A percentile compares a stretch with the other conserved stretches of the same genome.
Conservation (phyloP, 2,888 invertebrate genomes). For the Aricia artaxerxes region DNA sequence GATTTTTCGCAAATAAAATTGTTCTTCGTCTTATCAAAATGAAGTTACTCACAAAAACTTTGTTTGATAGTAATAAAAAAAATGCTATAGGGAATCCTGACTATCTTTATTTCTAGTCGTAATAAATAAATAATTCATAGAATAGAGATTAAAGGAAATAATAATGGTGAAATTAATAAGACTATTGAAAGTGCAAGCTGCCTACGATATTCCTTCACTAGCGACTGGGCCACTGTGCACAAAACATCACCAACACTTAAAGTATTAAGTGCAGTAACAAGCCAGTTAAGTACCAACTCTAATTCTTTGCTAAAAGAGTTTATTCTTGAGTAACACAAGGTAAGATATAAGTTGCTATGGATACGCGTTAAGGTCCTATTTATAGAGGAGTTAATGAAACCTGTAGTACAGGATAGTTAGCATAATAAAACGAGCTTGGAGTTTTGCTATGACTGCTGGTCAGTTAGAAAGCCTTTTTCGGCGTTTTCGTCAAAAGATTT, state of each 20-base stretch:
- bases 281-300: neutral
- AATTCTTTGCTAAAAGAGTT: conserved; percentile 34
- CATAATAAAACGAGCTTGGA: conserved; percentile 63
- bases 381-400: conserved; percentile 72
- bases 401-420: conserved; percentile 68
- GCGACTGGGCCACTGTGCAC: conserved; percentile 67
- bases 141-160: conserved; percentile 30
- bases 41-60: no score
- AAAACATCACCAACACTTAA: conserved; percentile 40
- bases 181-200: conserved; percentile 73
- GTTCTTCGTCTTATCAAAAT: no score
- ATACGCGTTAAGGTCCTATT: conserved; percentile 54
- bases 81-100: no score
- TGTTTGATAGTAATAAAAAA: no score
- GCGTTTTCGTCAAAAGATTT: no score
- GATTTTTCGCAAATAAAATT: no score
- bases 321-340: conserved; percentile 42
- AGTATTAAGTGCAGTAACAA: conserved; percentile 4
- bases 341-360: conserved; percentile 45
- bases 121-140: no score
- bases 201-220: conserved; percentile 65
- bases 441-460: conserved; percentile 50
- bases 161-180: conserved; percentile 52
- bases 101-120: no score
- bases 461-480: neutral